Conservation (phyloP, 2,888 invertebrate species). For the Dendrolimus houi region DNA sequence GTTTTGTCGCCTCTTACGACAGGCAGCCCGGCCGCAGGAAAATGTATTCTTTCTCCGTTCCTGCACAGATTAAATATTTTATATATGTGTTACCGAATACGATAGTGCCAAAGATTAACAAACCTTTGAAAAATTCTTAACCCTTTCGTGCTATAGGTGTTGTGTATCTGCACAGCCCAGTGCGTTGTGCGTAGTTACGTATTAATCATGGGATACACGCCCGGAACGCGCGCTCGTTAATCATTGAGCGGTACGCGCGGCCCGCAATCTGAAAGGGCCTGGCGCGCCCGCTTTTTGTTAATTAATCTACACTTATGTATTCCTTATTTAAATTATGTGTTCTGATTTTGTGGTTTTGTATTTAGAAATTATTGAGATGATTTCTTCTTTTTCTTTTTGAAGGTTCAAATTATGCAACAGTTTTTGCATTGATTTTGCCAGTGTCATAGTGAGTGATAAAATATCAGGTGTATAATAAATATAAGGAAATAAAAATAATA, state of each 20-base stretch:
- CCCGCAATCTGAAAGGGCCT: conserved; percentile 52
- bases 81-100: too few species aligned
- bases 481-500: too few species aligned
- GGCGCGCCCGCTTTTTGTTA: conserved; percentile 61
- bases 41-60: too few species aligned
- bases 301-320: conserved; percentile 48
- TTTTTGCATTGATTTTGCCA: too few species aligned
- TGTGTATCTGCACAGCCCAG: conserved; percentile 17
- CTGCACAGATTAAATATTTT: too few species aligned
- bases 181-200: conserved; percentile 54
- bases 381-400: too few species aligned
- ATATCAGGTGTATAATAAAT: too few species aligned
- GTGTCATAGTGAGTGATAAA: too few species aligned
- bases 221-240: conserved; percentile 62
- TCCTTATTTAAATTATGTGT: background rate
- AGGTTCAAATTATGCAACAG: too few species aligned
- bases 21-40: too few species aligned
- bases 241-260: conserved; percentile 56
- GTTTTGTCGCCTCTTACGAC: too few species aligned
- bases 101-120: too few species aligned
- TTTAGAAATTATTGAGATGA: background rate
- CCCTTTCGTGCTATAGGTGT: conserved; percentile 7
- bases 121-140: background rate
- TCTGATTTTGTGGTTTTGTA: background rate
- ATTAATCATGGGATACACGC: conserved; percentile 67